Evolutionary conservation across 23 tunicate species (phyloP).

Genomic region (Oikopleura vanhoeffeni): DNA sequence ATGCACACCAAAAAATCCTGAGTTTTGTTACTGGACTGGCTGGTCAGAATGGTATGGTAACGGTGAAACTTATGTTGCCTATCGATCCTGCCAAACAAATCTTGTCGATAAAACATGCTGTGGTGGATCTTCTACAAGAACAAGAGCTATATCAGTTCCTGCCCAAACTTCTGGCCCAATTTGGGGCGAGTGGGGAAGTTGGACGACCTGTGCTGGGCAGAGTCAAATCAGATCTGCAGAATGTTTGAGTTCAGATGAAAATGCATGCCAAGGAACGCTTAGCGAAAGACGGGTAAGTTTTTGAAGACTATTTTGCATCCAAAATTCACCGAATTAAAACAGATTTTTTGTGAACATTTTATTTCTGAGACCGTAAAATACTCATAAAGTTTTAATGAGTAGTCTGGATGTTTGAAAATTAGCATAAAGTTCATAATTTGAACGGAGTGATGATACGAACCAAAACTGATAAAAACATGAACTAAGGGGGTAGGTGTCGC

Average conservation of each 20-base stretch:
- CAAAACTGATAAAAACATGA: too few relatives aligned
- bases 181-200: background rate
- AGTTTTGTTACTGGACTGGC: slow-evolving; percentile 2
- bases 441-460: too few relatives aligned
- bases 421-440: too few relatives aligned
- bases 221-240: background rate
- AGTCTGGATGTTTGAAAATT: too few relatives aligned
- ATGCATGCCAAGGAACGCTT: background rate
- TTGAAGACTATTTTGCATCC: too few relatives aligned
- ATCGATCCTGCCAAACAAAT: slow-evolving; percentile 8
- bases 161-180: background rate
- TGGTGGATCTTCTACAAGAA: background rate
- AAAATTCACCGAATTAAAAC: too few relatives aligned
- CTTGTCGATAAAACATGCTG: background rate
- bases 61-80: background rate
- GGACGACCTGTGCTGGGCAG: background rate
- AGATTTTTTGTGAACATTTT: too few relatives aligned
- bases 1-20: too few relatives aligned
- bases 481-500: too few relatives aligned
- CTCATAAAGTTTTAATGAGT: too few relatives aligned
- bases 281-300: background rate
- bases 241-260: background rate
- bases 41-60: slow-evolving; percentile 4
- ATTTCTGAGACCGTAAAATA: too few relatives aligned
- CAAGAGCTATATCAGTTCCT: background rate